These are phyloP conservation scores for Rhinoderma darwinii DNA, from an alignment of 2,113 vertebrate genomes.

Conservation along the genomic window DNA sequence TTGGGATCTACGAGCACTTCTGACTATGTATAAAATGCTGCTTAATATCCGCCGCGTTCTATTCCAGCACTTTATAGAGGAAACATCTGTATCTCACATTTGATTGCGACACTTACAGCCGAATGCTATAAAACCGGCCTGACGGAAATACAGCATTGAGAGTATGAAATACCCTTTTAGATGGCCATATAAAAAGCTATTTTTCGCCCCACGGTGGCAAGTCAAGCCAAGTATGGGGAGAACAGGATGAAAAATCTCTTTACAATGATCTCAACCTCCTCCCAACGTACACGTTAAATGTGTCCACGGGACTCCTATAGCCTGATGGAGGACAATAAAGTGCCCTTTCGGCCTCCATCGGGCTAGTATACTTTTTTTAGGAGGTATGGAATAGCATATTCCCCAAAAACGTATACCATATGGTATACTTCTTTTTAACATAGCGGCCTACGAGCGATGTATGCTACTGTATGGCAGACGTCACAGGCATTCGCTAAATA, in stretches of 20 bases:
- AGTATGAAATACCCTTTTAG: neutral
- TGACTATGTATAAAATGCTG: neutral
- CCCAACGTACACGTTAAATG: no score
- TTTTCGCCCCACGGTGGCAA: neutral
- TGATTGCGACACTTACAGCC: neutral
- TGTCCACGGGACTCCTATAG: no score
- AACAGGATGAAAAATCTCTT: neutral
- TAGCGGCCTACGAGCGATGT: no score
- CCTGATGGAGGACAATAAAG: no score
- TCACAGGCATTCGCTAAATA: no score
- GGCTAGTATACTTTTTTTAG: no score
- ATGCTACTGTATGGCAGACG: no score
- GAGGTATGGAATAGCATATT: no score
- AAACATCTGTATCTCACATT: slow-evolving; percentile 16
- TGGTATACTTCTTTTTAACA: no score
- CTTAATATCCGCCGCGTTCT: neutral
- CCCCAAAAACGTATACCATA: no score
- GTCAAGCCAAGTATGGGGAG: neutral
- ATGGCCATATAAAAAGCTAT: neutral
- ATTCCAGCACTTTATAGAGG: neutral
- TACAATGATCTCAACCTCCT: neutral
- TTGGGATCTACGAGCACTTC: neutral
- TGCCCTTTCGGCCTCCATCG: no score
- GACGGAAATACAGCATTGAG: neutral
- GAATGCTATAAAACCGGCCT: neutral